Conservation (phyloP, 2,797 vertebrate genomes). For the Arctocebus calabarensis region DNA sequence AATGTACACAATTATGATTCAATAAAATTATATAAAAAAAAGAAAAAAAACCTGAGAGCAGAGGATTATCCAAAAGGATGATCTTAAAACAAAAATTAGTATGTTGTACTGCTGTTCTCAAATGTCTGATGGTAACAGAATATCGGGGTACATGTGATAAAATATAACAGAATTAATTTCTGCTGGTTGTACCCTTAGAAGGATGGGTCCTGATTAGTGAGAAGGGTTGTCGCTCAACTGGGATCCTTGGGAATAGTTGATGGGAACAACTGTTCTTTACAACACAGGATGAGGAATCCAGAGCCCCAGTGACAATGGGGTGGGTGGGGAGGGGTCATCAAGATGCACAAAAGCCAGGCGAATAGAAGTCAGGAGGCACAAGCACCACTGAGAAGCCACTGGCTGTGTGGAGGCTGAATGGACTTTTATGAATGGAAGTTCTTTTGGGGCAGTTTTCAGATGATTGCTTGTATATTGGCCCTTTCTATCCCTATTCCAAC, state of each 20-base stretch:
- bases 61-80: neutral
- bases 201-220: neutral
- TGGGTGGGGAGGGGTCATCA: neutral
- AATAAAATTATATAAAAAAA: too few relatives aligned
- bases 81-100: slow-evolving; percentile 23
- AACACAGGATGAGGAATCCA: neutral
- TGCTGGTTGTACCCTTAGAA: neutral
- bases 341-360: neutral
- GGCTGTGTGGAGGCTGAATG: neutral
- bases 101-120: neutral
- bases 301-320: neutral
- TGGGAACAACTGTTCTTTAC: neutral
- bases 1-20: too few relatives aligned
- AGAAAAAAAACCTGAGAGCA: too few relatives aligned
- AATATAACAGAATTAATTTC: neutral
- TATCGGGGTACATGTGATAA: neutral
- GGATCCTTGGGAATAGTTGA: neutral
- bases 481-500: neutral
- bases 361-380: neutral
- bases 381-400: neutral
- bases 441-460: neutral
- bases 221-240: neutral
- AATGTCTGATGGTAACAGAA: neutral
- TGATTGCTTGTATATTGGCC: neutral
- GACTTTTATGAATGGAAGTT: neutral